These are phyloP conservation scores for Channa argus DNA, from an alignment of 2,113 vertebrate genomes.

Conservation along the genomic window DNA sequence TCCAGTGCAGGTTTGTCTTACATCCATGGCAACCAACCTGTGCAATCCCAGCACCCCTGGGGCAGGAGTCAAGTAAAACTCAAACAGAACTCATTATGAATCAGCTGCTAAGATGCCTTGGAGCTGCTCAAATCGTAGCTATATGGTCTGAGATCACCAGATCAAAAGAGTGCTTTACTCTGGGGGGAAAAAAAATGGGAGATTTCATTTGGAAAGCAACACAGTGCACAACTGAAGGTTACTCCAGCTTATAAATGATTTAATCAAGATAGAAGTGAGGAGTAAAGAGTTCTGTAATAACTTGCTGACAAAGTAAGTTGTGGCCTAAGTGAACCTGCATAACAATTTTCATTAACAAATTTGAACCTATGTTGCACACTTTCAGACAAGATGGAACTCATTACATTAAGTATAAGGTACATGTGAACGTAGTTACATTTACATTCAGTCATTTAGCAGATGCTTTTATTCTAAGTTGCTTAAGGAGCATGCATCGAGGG, in stretches of 20 bases:
- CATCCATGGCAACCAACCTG: constrained; percentile 73
- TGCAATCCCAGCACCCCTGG: constrained; percentile 49
- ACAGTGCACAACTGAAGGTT: background rate
- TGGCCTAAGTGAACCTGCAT: too few species aligned
- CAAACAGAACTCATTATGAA: constrained; percentile 39
- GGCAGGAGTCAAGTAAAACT: constrained; percentile 60
- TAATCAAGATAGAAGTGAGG: background rate
- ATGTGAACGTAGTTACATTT: too few species aligned
- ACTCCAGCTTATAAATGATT: constrained; percentile 15
- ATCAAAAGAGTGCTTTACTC: constrained; percentile 49
- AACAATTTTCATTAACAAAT: too few species aligned
- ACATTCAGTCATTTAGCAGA: too few species aligned
- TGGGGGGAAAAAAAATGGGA: constrained; percentile 42
- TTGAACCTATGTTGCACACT: too few species aligned
- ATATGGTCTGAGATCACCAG: constrained; percentile 25
- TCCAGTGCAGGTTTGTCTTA: constrained; percentile 67
- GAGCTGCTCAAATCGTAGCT: constrained; percentile 34
- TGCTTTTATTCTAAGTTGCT: too few species aligned
- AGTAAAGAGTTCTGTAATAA: too few species aligned
- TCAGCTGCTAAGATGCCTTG: constrained; percentile 63
- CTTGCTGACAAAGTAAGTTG: too few species aligned
- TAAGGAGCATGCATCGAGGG: too few species aligned
- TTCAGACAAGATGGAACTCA: too few species aligned
- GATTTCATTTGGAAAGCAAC: constrained; percentile 28
- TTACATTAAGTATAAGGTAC: too few species aligned